phyloP scores from a whole-genome alignment of 2,888 invertebrate genomes.

The Leucoptera coffeella region DNA sequence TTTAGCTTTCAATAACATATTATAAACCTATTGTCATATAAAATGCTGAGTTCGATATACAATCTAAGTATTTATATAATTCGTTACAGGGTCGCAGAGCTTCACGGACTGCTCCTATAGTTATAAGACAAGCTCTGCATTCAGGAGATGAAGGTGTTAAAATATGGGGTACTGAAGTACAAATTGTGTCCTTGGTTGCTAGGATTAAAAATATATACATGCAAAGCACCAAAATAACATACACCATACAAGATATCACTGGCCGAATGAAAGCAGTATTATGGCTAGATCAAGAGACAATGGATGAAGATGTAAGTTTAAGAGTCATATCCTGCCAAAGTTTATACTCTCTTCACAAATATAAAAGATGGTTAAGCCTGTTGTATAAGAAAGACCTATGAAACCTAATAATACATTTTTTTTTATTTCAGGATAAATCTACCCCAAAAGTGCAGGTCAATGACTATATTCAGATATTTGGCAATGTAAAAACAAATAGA shows the following conservation, averaged over 20 bases:
- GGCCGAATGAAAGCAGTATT: conserved; percentile 43
- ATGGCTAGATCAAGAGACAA: conserved; percentile 42
- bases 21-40: too few species aligned
- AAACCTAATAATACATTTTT: background rate
- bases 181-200: conserved; percentile 37
- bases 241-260: conserved; percentile 45
- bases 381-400: background rate
- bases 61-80: background rate
- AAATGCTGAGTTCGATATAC: too few species aligned
- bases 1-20: too few species aligned
- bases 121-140: conserved; percentile 39
- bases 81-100: conserved; percentile 26
- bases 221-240: conserved; percentile 45
- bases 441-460: conserved; percentile 42
- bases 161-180: conserved; percentile 46
- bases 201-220: conserved; percentile 32
- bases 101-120: conserved; percentile 42
- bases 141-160: conserved; percentile 41
- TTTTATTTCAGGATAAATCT: conserved; percentile 28
- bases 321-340: too few species aligned
- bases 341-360: too few species aligned
- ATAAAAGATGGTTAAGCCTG: too few species aligned
- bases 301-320: conserved; percentile 36
- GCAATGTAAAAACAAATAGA: conserved; percentile 42
- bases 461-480: conserved; percentile 41